phyloP scores from a whole-genome alignment of 2,797 vertebrate genomes.

The Aulostomus chinensis region DNA sequence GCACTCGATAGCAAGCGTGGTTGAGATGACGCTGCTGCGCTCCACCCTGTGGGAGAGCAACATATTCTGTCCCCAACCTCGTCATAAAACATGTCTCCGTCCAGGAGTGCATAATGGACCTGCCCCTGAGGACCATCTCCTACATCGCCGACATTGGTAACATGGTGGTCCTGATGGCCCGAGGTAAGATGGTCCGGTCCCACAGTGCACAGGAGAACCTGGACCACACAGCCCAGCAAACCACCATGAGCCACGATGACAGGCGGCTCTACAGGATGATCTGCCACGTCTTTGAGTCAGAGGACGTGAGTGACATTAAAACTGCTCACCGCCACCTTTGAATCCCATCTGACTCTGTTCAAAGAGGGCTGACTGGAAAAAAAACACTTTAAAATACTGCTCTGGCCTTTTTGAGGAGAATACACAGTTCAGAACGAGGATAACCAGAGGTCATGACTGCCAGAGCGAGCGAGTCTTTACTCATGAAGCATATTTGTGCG shows the following conservation, averaged over 20 bases:
- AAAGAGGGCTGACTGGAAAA: too few relatives aligned
- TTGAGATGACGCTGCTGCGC: neutral
- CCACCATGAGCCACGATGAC: slow-evolving; percentile 85
- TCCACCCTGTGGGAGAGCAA: too few relatives aligned
- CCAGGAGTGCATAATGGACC: slow-evolving; percentile 96
- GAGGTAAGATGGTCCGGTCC: slow-evolving; percentile 92
- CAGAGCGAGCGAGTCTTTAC: too few relatives aligned
- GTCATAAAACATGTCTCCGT: too few relatives aligned
- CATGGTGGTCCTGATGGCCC: slow-evolving; percentile 96
- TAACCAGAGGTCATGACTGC: too few relatives aligned
- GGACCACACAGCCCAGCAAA: slow-evolving; percentile 81
- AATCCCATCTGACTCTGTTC: too few relatives aligned
- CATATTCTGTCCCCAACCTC: too few relatives aligned
- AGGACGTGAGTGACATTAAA: slow-evolving; percentile 95
- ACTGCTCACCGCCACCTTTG: too few relatives aligned
- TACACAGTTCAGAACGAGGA: too few relatives aligned
- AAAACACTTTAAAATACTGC: too few relatives aligned
- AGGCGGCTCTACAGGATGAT: slow-evolving; percentile 95
- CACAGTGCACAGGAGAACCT: slow-evolving; percentile 90
- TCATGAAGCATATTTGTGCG: too few relatives aligned
- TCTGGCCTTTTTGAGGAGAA: too few relatives aligned
- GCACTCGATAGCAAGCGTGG: neutral
- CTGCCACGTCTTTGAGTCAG: slow-evolving; percentile 97
- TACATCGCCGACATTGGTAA: slow-evolving; percentile 99
- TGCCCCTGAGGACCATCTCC: slow-evolving; percentile 94